Evolutionary conservation across 2,888 invertebrate genomes (phyloP), one percentile per base, ranked within the genome.

Genomic region (Sesamia inferens): DNA sequence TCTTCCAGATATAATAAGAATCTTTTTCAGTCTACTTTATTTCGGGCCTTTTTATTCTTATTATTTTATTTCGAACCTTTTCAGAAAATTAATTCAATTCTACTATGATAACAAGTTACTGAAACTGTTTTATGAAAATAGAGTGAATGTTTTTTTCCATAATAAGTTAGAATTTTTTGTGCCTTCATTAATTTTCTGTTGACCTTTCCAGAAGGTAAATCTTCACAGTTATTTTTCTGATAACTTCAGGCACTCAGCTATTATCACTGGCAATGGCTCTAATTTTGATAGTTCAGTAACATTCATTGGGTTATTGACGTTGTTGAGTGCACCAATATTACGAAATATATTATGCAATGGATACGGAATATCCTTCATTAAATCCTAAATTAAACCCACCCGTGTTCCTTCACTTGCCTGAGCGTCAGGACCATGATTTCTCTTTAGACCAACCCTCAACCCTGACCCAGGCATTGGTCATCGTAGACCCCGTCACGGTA

Each of bases 91-190:
- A 63, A 54, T 76, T 64, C 16, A 7, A 58, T 58, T 47, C 63
- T 54, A 61, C 16, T 58, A 24, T 63, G 24, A 47, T 13, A 69
- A 63, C 48, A 63, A 63, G 39, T 13, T 47, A 68, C 68, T 54
- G 4, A 63, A 63, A 76, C 58, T 47, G 39, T 16, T 69, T 47
- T n/a, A 14, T 24, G 47, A 42, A 44, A 58, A 58, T 47, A 11
- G 5, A 68, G 13, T 16, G 13, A 64, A 66, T 62, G 57, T 22
- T 77, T 63, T 67, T 44, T 31, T 24, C 14, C 42, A 22, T 42
- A 62, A 67, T 47, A 42, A 63, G 42, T n/a, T 54, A 19, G 0
- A 22, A 22, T 13, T 42, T 39, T 61, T 22, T 55, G 22, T 51
- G 16, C 39, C 47, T 7, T 16, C 5, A 6, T n/a, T 55, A 11